Evolutionary conservation across 2,797 vertebrate species (phyloP).

Genomic region (Trachurus trachurus): DNA sequence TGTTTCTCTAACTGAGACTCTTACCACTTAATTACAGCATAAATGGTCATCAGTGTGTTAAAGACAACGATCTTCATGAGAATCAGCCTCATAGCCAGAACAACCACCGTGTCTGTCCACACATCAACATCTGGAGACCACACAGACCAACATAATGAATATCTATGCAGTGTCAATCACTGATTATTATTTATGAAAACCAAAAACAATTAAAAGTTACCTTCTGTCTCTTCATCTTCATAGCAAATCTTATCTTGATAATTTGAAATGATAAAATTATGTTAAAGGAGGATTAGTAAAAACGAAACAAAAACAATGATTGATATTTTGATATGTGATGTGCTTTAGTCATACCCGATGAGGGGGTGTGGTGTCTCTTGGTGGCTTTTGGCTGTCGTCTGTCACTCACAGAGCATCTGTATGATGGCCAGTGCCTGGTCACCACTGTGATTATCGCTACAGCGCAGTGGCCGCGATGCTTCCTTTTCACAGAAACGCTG

Average conservation of each 20-base stretch:
- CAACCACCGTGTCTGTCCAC: conserved; percentile 73
- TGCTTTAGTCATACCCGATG: conserved; percentile 54
- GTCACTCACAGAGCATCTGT: conserved; percentile 82
- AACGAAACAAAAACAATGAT: not conserved
- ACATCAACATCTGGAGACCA: conserved; percentile 64
- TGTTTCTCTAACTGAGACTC: conserved; percentile 14
- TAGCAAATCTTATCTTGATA: conserved; percentile 36
- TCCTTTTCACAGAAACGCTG: conserved; percentile 57
- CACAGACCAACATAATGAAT: conserved; percentile 17
- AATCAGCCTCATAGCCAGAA: conserved; percentile 79
- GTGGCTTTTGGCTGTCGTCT: conserved; percentile 53
- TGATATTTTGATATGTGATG: not conserved
- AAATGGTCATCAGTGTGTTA: conserved; percentile 81
- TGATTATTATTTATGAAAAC: not conserved
- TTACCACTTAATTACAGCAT: conserved; percentile 84
- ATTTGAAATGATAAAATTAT: conserved; percentile 51
- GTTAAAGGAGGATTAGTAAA: not conserved
- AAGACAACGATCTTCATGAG: conserved; percentile 82
- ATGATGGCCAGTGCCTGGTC: conserved; percentile 80
- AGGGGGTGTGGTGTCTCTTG: conserved; percentile 47
- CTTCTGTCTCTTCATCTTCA: conserved; percentile 45
- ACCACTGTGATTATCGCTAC: conserved; percentile 78
- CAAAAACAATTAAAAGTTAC: conserved; percentile 49
- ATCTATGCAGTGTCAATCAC: not conserved
- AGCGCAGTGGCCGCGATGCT: conserved; percentile 50